Evolutionary conservation across 2,797 vertebrate genomes (phyloP), one percentile per base, ranked within the genome.

Genomic region (Oryzias sinensis): DNA sequence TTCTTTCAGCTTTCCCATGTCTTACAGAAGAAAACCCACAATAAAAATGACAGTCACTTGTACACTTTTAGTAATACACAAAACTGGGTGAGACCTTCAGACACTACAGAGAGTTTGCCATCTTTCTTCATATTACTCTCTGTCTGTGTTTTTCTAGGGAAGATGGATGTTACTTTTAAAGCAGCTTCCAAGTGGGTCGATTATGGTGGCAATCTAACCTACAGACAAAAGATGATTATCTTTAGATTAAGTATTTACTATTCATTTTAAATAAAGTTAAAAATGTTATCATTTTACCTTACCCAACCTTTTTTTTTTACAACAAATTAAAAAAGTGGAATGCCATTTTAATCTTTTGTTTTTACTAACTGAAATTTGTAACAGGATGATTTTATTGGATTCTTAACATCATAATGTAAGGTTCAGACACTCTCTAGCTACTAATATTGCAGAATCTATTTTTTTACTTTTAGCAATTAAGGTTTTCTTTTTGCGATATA

Each of bases 151-250:
- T 54, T 43, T 47, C 37, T 1, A 27, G 14, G 45, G 57, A 72
- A 62, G 58, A 77, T 59, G 49, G 49, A 71, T 69, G 53, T 50
- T 53, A 14, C 44, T 58, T 60, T 37, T 29, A 53, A 55, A 56
- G 57, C 52, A 64, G 59, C 49, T 53, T 62, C 54, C 56, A 50
- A 61, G 53, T 48, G 15, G 49, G 56, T 59, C 42, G 40, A 70
- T 80, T 51, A 72, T 53, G 17, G 43, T 49, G 40, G 29, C 69
- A 59, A 60, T 55, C 50, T 74, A 68, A 71, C 73, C 64, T 63
- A 70, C 51, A 51, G 44, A 51, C 70, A 68, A 72, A 72, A 62
- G 50, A 48, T 20, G 20, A 55, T 60, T 68, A 27, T 70, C 55
- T 43, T 25, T 33, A 71, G 47, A 64, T 49, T 43, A 69, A 27